Evolutionary conservation across 1,140 invertebrate species (phyloP).

Genomic region (Leptinotarsa texana): DNA sequence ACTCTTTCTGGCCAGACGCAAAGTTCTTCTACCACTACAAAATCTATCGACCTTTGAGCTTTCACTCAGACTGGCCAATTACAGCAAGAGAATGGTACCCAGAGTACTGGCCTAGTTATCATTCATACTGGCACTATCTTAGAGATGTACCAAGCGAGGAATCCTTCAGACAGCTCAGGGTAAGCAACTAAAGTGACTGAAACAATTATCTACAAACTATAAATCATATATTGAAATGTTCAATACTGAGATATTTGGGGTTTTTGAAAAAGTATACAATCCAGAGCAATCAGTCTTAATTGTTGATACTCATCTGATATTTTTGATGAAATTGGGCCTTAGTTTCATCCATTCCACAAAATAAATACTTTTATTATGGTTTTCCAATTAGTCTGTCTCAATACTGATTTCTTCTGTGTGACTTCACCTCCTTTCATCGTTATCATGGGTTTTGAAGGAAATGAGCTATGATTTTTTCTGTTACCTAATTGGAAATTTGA

Average conservation of each 20-base stretch:
- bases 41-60: conserved; percentile 40
- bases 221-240: conserved; percentile 5
- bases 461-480: too few relatives aligned
- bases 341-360: too few relatives aligned
- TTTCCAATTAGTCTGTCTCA: too few relatives aligned
- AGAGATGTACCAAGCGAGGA: conserved; percentile 37
- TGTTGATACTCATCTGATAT: too few relatives aligned
- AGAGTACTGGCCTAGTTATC: conserved; percentile 39
- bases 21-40: conserved; percentile 42
- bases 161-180: conserved; percentile 36
- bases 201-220: neutral
- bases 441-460: too few relatives aligned
- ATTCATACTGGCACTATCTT: conserved; percentile 39
- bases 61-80: conserved; percentile 36
- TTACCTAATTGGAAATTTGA: too few relatives aligned
- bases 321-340: too few relatives aligned
- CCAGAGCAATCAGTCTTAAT: too few relatives aligned
- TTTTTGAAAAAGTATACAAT: too few relatives aligned
- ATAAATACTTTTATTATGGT: too few relatives aligned
- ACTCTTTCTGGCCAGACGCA: conserved; percentile 41
- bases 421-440: too few relatives aligned
- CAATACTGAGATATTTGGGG: neutral
- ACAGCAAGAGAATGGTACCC: conserved; percentile 37
- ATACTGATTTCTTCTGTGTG: too few relatives aligned
- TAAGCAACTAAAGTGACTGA: conserved; percentile 15